Conservation (phyloP, 2,113 vertebrate genomes). For the Oceanodroma tethys region DNA sequence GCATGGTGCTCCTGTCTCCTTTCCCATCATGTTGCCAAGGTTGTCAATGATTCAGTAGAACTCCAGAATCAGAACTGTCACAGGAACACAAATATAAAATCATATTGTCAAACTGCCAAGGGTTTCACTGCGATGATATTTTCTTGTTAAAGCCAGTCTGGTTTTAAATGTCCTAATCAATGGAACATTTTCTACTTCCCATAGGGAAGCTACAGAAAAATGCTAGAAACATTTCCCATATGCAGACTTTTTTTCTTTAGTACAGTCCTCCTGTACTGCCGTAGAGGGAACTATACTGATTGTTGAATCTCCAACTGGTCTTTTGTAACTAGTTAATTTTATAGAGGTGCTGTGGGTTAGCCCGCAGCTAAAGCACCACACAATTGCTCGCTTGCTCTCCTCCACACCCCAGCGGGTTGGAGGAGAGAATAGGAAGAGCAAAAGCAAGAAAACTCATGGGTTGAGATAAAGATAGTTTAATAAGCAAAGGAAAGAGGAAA, state of each 20-base stretch:
- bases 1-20: not conserved
- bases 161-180: not conserved
- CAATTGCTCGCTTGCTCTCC: not conserved
- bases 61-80: constrained; percentile 35
- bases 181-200: not conserved
- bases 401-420: fast-evolving
- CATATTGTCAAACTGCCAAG: constrained; percentile 27
- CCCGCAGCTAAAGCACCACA: not conserved
- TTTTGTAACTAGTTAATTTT: not conserved
- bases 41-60: constrained; percentile 19
- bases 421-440: not conserved
- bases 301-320: not conserved
- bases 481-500: not conserved
- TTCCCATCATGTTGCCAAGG: not conserved
- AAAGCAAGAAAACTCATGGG: not conserved
- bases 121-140: not conserved
- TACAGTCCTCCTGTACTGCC: not conserved
- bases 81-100: constrained; percentile 8
- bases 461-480: not conserved
- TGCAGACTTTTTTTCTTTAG: not conserved
- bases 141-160: not conserved
- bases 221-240: not conserved
- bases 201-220: not conserved
- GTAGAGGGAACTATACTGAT: not conserved
- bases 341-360: not conserved